Evolutionary conservation across 2,113 vertebrate species (phyloP).

Genomic region (Rhizomys pruinosus): DNA sequence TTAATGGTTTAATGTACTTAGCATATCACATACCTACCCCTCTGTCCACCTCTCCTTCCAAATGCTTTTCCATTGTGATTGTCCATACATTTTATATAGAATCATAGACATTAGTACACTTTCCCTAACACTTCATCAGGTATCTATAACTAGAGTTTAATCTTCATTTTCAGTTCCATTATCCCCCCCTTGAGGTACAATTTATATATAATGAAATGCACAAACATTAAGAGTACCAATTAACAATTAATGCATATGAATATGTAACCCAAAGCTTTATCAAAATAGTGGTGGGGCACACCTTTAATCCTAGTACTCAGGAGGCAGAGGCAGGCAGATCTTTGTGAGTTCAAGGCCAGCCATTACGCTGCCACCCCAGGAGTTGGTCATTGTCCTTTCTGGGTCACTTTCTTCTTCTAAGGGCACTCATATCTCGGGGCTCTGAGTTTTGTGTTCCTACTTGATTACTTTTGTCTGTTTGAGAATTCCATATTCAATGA

Average conservation of each 20-base stretch:
- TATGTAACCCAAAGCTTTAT: not conserved
- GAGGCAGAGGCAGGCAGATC: too few relatives aligned
- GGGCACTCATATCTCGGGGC: not conserved
- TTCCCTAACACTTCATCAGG: not conserved
- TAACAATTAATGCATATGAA: not conserved
- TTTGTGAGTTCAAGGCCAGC: too few relatives aligned
- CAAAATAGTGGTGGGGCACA: too few relatives aligned
- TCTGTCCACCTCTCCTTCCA: not conserved
- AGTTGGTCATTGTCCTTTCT: not conserved
- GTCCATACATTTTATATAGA: not conserved
- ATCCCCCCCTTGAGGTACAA: not conserved
- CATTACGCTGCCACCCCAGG: not conserved
- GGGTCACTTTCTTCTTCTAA: not conserved
- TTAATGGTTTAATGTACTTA: not conserved
- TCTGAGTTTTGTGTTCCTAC: not conserved
- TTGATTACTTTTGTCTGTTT: not conserved
- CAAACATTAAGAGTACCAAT: not conserved
- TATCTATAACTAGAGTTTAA: not conserved
- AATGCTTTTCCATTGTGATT: not conserved
- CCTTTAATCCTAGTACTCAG: too few relatives aligned
- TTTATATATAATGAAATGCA: not conserved
- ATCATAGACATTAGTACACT: too few relatives aligned
- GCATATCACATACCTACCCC: not conserved
- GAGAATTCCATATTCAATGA: not conserved
- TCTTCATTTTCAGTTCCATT: not conserved